Percentiles rank a stretch among this genome's conserved stretches.
Evolutionary conservation across 2,113 vertebrate genomes (phyloP).

Genomic region (Steatornis caripensis): DNA sequence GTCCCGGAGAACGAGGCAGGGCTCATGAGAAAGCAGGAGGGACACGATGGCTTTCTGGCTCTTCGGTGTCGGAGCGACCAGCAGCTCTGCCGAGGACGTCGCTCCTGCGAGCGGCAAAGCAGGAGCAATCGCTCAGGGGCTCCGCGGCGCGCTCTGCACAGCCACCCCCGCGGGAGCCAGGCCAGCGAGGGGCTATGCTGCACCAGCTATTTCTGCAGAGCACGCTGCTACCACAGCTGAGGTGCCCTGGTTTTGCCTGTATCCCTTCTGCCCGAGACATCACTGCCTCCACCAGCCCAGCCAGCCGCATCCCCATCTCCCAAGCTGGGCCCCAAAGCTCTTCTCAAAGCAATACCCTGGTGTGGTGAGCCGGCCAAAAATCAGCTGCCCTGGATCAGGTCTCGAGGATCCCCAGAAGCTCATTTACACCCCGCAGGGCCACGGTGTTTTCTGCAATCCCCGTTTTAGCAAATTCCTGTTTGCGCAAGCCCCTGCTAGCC

Average conservation of each 20-base stretch:
- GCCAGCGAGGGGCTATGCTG: not conserved
- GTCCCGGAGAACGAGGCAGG: not conserved
- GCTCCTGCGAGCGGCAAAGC: not conserved
- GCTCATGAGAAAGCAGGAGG: not conserved
- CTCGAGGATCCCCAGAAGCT: not conserved
- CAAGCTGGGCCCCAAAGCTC: conserved; percentile 16
- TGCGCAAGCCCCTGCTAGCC: not conserved
- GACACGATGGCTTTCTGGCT: fast-evolving
- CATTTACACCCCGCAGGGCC: not conserved
- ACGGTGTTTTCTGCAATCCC: not conserved
- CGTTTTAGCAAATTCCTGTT: not conserved
- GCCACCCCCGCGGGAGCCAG: not conserved
- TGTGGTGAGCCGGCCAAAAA: not conserved
- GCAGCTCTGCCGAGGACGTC: not conserved
- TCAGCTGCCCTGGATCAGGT: not conserved
- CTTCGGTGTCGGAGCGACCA: fast-evolving
- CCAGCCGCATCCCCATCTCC: not conserved
- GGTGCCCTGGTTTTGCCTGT: not conserved
- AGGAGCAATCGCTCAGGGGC: fast-evolving
- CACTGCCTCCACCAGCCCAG: not conserved
- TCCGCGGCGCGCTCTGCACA: not conserved
- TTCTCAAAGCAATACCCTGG: not conserved
- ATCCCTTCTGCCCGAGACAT: not conserved
- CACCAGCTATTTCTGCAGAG: fast-evolving
- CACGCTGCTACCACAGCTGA: not conserved